Evolutionary conservation across 2,888 invertebrate species (phyloP).

Genomic region (Tachina fera): DNA sequence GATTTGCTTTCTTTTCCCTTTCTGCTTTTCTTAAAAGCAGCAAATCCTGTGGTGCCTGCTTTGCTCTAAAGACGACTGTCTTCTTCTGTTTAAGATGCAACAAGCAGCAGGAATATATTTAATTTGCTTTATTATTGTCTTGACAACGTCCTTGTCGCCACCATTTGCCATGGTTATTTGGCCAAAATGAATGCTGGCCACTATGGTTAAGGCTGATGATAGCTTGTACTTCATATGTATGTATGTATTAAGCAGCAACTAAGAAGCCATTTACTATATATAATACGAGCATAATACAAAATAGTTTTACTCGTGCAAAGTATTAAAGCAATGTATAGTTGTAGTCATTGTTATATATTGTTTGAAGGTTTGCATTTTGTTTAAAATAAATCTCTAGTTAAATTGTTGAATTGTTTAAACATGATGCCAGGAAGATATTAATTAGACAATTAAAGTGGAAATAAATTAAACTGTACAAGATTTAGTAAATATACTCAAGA

Average conservation of each 20-base stretch:
- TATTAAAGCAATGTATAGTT: conserved; percentile 28
- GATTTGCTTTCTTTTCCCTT: not conserved
- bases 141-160: conserved; percentile 19
- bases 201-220: conserved; percentile 12
- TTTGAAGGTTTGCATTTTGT: conserved; percentile 16
- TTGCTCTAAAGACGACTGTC: not conserved
- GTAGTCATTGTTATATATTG: conserved; percentile 14
- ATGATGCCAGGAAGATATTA: conserved; percentile 36
- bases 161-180: conserved; percentile 46
- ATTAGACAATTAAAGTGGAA: conserved; percentile 10
- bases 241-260: conserved; percentile 2
- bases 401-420: conserved; percentile 41
- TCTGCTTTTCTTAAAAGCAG: conserved; percentile 5
- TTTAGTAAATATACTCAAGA: conserved; percentile 7
- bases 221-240: not conserved
- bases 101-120: conserved; percentile 55
- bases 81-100: conserved; percentile 50
- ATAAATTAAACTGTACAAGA: conserved; percentile 10
- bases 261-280: conserved; percentile 46
- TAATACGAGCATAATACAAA: conserved; percentile 8
- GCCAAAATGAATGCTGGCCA: conserved; percentile 35
- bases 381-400: conserved; percentile 24
- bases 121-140: conserved; percentile 47
- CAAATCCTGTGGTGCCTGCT: conserved; percentile 13
- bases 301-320: not conserved